Conservation (phyloP, 2,888 invertebrate species). For the Stenodera caucasica region DNA sequence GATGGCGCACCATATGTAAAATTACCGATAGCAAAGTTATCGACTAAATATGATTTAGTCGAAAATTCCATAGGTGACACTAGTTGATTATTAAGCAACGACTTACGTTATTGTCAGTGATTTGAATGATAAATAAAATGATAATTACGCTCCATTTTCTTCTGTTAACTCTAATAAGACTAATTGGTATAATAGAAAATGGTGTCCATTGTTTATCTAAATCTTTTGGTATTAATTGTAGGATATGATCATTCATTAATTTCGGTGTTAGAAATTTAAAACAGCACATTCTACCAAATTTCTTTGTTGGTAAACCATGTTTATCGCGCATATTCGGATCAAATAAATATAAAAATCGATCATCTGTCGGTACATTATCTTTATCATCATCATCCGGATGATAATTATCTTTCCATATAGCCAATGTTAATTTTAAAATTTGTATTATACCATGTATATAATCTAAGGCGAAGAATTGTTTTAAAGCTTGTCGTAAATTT, state of each 20-base stretch:
- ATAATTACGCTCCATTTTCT: too few species aligned
- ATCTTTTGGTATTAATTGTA: conserved; percentile 36
- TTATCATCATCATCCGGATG: conserved; percentile 53
- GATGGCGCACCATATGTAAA: too few species aligned
- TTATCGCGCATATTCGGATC: conserved; percentile 59
- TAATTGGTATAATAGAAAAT: background rate
- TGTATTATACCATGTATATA: conserved; percentile 62
- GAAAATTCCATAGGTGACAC: too few species aligned
- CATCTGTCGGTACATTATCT: conserved; percentile 54
- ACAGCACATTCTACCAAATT: conserved; percentile 60
- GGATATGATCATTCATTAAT: conserved; percentile 58
- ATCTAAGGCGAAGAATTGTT: conserved; percentile 58
- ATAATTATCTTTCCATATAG: conserved; percentile 59
- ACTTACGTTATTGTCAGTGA: too few species aligned
- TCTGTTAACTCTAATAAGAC: too few species aligned
- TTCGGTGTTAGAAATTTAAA: conserved; percentile 59
- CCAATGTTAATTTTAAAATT: conserved; percentile 53
- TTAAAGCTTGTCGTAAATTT: conserved; percentile 56
- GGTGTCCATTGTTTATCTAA: background rate
- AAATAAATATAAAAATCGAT: conserved; percentile 60
- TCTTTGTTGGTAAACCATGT: conserved; percentile 53
- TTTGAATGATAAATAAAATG: too few species aligned
- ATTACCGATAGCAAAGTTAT: too few species aligned
- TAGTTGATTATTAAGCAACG: too few species aligned
- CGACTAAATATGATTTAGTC: too few species aligned